Evolutionary conservation across 1,140 invertebrate species (phyloP), one percentile per base, ranked within the genome.

Genomic region (Zaprionus kolodkinae): DNA sequence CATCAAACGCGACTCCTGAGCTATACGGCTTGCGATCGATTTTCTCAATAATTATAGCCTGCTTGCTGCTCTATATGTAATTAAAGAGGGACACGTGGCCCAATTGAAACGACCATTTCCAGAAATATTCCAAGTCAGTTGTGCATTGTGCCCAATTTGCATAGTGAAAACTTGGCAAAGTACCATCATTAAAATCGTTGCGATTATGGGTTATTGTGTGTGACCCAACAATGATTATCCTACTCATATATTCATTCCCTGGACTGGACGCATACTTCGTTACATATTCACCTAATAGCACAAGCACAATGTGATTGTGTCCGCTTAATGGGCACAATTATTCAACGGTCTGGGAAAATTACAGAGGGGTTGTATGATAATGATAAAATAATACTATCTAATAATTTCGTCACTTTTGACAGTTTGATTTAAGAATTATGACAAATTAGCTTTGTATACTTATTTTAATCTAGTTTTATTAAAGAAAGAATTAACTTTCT

Each of bases 31-130:
- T 40, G 6, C 38, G 52, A 40, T 67, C 64, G 38, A 68, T 68
- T 68, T 68, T 68, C 27, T 57, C 10, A 36, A 21, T 60, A 68
- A 68, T 68, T 68, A 59, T 68, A 59, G 54, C 7, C 45, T 48
- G n/a, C 33, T n/a, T 33, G 30, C 5, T 33, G 4, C 7, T 6
- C 30, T 33, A 45, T 59, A 50, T 27, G 27, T 68, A 59, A 68
- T 59, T 68, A n/a, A 59, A 59, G 65, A 12, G 54, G 52, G 36
- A 45, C 36, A 45, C 38, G 52, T 35, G 15, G 36, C 15, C 25
- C 50, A 36, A 36, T 36, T 30, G 38, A 38, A 21, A 40, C 15
- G 27, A 30, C 11, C 21, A 21, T n/a, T 15, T 15, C 13, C 40
- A 45, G n/a, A 38, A 30, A 30, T 30, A 30, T 30, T 30, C 27